Conservation (phyloP, 2,797 vertebrate species). For the Acrossocheilus fasciatus region DNA sequence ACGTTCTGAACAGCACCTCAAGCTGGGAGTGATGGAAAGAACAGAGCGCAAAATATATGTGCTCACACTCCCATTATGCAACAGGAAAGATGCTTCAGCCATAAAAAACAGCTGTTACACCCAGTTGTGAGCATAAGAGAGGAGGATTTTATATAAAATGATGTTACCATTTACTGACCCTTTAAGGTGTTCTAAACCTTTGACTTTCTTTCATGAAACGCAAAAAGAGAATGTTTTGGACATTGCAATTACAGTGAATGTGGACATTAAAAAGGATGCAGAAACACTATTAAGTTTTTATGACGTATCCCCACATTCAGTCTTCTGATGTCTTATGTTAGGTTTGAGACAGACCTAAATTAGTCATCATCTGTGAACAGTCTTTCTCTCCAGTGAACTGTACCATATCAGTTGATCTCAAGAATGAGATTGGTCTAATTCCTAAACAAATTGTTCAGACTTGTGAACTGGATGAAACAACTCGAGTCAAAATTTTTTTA, state of each 20-base stretch:
- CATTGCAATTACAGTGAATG: not conserved
- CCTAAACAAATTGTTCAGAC: not conserved
- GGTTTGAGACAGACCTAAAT: not conserved
- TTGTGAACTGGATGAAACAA: not conserved
- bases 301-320: not conserved
- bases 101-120: constrained; percentile 14
- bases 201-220: no score
- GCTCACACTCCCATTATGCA: constrained; percentile 17
- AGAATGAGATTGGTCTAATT: not conserved
- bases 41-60: not conserved
- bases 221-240: not conserved
- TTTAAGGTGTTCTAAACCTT: not conserved
- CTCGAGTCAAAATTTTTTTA: not conserved
- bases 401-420: not conserved
- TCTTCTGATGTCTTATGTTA: not conserved
- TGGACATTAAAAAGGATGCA: not conserved
- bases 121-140: not conserved
- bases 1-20: constrained; percentile 43
- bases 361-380: not conserved
- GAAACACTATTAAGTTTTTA: not conserved
- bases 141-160: not conserved
- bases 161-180: not conserved
- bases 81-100: constrained; percentile 16
- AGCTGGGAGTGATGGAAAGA: not conserved
- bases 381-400: not conserved